Percentiles rank a stretch among this genome's conserved stretches.
These are phyloP conservation scores for Parnassius smintheus DNA, from an alignment of 2,888 invertebrate genomes.

Conservation along the genomic window DNA sequence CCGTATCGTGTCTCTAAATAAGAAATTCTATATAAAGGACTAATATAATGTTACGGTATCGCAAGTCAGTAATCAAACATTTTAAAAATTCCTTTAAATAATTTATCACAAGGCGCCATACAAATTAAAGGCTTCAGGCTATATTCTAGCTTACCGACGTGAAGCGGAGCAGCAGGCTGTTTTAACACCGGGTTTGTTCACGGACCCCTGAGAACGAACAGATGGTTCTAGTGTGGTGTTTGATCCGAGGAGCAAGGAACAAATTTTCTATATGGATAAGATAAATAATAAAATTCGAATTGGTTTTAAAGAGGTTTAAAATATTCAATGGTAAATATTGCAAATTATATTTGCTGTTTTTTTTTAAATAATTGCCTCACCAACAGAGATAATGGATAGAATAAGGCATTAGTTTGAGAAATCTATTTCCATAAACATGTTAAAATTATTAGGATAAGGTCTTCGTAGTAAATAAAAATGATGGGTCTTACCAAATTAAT, in stretches of 20 bases:
- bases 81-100: slow-evolving; percentile 50
- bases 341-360: no score
- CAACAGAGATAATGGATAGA: no score
- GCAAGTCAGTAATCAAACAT: slow-evolving; percentile 43
- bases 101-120: slow-evolving; percentile 42
- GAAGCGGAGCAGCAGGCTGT: slow-evolving; percentile 53
- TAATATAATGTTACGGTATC: slow-evolving; percentile 8
- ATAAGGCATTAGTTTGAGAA: no score
- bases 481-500: no score
- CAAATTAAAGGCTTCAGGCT: slow-evolving; percentile 67
- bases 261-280: slow-evolving; percentile 17
- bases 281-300: background rate
- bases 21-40: slow-evolving; percentile 6
- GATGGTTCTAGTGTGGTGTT: slow-evolving; percentile 56
- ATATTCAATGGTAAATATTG: no score
- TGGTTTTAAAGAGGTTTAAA: no score
- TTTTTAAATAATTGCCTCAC: no score
- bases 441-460: no score
- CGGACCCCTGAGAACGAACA: slow-evolving; percentile 67
- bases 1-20: slow-evolving; percentile 11
- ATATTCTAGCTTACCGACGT: slow-evolving; percentile 47
- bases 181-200: slow-evolving; percentile 60
- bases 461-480: no score
- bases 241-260: slow-evolving; percentile 27
- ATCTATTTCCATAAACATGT: no score